These are phyloP conservation scores for Alosa sapidissima DNA, from an alignment of 2,797 vertebrate species.

Conservation along the genomic window DNA sequence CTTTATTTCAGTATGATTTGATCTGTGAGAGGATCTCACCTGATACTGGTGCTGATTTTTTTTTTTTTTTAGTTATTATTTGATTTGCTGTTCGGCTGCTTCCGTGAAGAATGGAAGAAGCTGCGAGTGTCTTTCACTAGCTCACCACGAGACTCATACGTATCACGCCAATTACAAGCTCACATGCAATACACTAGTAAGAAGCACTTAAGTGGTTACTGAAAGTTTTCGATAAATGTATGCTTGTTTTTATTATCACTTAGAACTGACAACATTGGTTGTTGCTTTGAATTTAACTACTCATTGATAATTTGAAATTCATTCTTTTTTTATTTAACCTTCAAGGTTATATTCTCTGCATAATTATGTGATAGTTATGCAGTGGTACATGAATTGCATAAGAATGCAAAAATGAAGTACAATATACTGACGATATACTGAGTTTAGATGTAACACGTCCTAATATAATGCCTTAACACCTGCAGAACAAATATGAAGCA, in stretches of 20 bases:
- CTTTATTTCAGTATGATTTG: neutral
- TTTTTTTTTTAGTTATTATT: neutral
- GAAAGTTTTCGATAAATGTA: slow-evolving; percentile 15
- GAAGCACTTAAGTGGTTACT: slow-evolving; percentile 19
- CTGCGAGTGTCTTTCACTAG: slow-evolving; percentile 4
- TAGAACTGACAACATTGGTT: slow-evolving; percentile 14
- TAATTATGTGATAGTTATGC: slow-evolving; percentile 19
- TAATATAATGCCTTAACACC: slow-evolving; percentile 20
- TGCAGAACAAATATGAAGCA: slow-evolving; percentile 18
- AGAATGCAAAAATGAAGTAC: slow-evolving; percentile 24
- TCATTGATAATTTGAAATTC: slow-evolving; percentile 20
- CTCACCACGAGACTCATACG: neutral
- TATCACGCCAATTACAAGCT: slow-evolving; percentile 18
- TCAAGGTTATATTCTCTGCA: slow-evolving; percentile 22
- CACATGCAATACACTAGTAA: slow-evolving; percentile 16
- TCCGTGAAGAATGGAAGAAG: slow-evolving; percentile 5
- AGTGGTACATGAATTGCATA: slow-evolving; percentile 20
- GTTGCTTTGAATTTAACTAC: slow-evolving; percentile 8
- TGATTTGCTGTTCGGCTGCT: neutral
- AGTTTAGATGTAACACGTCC: slow-evolving; percentile 24
- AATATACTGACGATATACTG: slow-evolving; percentile 15
- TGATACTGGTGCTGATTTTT: slow-evolving; percentile 19
- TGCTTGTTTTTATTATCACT: slow-evolving; percentile 18
- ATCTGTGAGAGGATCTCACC: slow-evolving; percentile 23
- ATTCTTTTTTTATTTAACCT: slow-evolving; percentile 15